phyloP scores from a whole-genome alignment of 2,113 vertebrate species.

The Stictonetta naevosa region DNA sequence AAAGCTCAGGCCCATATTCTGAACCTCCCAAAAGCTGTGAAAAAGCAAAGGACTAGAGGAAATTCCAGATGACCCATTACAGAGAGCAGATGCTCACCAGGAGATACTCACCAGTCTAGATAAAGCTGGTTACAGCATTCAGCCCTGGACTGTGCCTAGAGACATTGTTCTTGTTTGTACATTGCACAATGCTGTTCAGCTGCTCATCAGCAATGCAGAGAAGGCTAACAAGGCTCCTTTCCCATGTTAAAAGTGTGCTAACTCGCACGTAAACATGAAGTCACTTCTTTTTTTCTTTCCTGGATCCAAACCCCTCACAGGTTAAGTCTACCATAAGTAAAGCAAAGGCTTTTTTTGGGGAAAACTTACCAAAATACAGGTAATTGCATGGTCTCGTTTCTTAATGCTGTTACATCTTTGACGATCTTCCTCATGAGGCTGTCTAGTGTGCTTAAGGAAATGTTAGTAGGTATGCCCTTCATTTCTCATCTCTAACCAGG shows the following conservation, averaged over 20 bases:
- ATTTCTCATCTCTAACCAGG: background rate
- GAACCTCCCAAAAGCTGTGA: background rate
- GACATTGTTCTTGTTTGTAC: rapidly evolving
- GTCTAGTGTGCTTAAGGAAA: too few species aligned
- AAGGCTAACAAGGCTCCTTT: background rate
- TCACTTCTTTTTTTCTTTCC: background rate
- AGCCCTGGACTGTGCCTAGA: rapidly evolving
- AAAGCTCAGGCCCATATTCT: background rate
- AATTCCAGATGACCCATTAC: background rate
- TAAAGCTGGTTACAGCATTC: rapidly evolving
- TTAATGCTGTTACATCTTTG: rapidly evolving
- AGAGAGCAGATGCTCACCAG: rapidly evolving
- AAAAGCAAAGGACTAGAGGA: background rate
- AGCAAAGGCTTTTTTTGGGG: background rate
- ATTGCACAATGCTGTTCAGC: rapidly evolving
- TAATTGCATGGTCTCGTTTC: background rate
- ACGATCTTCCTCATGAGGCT: background rate
- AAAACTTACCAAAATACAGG: background rate
- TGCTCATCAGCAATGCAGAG: background rate
- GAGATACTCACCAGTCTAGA: too few species aligned
- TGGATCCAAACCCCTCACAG: background rate
- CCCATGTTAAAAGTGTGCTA: background rate
- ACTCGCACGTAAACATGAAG: rapidly evolving
- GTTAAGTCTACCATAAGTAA: background rate
- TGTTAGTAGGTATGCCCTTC: rapidly evolving